phyloP scores from a whole-genome alignment of 1,140 invertebrate genomes.

The Tribolium castaneum region DNA sequence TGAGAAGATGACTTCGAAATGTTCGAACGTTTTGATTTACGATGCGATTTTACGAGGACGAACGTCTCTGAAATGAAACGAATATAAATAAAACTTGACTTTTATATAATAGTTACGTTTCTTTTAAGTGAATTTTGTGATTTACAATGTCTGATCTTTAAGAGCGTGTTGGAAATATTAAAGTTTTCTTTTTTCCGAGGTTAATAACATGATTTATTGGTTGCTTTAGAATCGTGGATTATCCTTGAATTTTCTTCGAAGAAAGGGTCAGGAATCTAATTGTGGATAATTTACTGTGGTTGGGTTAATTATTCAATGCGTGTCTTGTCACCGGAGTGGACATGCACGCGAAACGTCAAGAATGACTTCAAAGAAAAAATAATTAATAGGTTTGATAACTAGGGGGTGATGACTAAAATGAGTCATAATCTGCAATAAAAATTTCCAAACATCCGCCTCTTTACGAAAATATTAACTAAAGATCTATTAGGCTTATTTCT shows the following conservation, averaged over 20 bases:
- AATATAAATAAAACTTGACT: conserved; percentile 35
- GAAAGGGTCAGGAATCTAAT: not conserved
- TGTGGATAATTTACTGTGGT: too few species aligned
- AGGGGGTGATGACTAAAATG: too few species aligned
- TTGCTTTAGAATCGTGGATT: not conserved
- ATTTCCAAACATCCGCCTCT: too few species aligned
- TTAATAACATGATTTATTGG: not conserved
- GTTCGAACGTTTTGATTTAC: conserved; percentile 24
- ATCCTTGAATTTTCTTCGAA: not conserved
- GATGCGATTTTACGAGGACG: conserved; percentile 10
- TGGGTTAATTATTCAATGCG: too few species aligned
- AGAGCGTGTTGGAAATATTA: not conserved
- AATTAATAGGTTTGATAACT: too few species aligned
- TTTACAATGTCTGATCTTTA: conserved; percentile 6
- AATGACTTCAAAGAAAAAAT: too few species aligned
- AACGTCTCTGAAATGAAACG: conserved; percentile 4
- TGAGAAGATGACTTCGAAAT: conserved; percentile 25
- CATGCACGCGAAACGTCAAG: too few species aligned
- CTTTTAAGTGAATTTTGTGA: conserved; percentile 30
- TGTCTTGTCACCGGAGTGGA: too few species aligned
- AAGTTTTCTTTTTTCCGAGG: not conserved
- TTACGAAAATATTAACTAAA: too few species aligned
- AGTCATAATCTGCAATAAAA: too few species aligned
- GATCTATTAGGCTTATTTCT: too few species aligned
- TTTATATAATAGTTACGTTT: conserved; percentile 26